Evolutionary conservation across 2,113 vertebrate genomes (phyloP).

Genomic region (Psophia crepitans): DNA sequence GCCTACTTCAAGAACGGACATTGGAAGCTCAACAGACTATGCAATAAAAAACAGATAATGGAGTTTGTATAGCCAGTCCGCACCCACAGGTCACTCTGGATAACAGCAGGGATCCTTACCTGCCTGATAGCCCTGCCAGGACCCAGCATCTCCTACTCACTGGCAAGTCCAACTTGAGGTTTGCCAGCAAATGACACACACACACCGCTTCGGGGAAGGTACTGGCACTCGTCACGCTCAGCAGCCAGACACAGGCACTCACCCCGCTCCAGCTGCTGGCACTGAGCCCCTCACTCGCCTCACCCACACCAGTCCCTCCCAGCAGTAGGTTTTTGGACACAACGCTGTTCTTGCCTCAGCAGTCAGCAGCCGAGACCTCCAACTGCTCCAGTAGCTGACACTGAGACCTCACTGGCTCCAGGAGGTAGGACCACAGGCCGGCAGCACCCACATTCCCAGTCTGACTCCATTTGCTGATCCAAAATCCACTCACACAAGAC

Average conservation of each 20-base stretch:
- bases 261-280: neutral
- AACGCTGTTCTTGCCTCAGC: neutral
- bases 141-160: neutral
- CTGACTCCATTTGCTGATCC: neutral
- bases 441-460: neutral
- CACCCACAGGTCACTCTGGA: neutral
- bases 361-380: neutral
- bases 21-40: neutral
- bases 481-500: neutral
- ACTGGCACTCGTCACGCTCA: neutral
- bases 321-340: neutral
- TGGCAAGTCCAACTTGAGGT: neutral
- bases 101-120: neutral
- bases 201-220: neutral
- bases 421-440: neutral
- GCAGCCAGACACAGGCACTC: too few species aligned
- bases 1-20: neutral
- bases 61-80: neutral
- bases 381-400: rapidly evolving
- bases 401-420: neutral
- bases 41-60: neutral
- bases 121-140: neutral
- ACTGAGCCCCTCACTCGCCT: neutral
- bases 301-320: neutral
- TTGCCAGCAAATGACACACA: rapidly evolving